Evolutionary conservation across 2,797 vertebrate species (phyloP), one percentile per base, ranked within the genome.

Genomic region (Anguilla obscura): DNA sequence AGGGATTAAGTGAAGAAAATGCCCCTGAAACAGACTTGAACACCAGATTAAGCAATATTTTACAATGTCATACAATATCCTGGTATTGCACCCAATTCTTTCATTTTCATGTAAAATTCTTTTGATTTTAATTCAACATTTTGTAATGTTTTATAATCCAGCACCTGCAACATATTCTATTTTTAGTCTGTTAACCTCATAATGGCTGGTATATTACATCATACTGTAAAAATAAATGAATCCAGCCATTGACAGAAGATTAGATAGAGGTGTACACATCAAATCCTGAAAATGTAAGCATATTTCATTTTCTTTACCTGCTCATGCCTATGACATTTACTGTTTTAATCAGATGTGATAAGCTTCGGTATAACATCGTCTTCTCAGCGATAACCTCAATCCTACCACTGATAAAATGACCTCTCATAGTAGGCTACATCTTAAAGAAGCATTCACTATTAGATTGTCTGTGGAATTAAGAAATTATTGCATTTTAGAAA

Each of bases 321-420:
- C 74, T 1, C 14, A 21, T 79, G 74, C 74, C 30, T 24, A 16
- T 40, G 16, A 4, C 48, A 40, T 45, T 80, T 80, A 80, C 33
- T 40, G 2, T 45, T 45, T 80, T 48, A 80, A 80, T 48, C 76
- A 48, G 76, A 79, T 18, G 74, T 30, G 27, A 16, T 16, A 14
- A 16, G 33, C 16, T 80, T 80, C 52, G 0, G 54, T 30, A 85
- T 86, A 24, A 50, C 40, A 69, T 86, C 36, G 63, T 69, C 14
- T 86, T 71, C 21, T 86, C 18, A 50, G 63, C 18, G 85, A 85
- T 56, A 60, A 63, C 56, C 16, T 36, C 30, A 85, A 85, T 85
- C 27, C 52, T 36, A 27, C 30, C 14, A 71, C 16, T 40, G 21
- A 18, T 21, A 66, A 48, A 66, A 60, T 40, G 36, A 60, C n/a